Evolutionary conservation across 2,113 vertebrate genomes (phyloP).

Genomic region (Micronycteris hirsuta): DNA sequence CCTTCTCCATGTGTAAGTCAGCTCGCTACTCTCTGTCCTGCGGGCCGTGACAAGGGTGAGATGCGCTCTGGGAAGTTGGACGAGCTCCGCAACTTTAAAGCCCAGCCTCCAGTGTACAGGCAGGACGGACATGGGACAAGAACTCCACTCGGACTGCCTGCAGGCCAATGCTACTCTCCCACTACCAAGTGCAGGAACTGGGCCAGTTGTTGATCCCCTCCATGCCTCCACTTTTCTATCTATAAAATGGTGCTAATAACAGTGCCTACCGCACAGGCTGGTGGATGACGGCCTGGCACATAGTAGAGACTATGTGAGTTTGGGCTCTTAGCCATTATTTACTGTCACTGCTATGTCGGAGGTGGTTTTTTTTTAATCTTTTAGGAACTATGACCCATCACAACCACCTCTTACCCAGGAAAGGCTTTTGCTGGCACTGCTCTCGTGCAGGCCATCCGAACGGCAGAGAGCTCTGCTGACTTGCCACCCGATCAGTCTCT

Average conservation of each 20-base stretch:
- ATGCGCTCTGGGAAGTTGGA: neutral
- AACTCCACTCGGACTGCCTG: neutral
- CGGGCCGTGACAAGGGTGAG: neutral
- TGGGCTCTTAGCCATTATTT: neutral
- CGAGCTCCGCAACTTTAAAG: neutral
- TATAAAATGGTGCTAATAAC: neutral
- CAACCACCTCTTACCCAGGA: neutral
- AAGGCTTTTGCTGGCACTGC: neutral
- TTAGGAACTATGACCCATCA: neutral
- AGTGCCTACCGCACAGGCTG: neutral
- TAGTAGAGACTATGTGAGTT: neutral
- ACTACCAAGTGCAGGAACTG: neutral
- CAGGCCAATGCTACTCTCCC: too few species aligned
- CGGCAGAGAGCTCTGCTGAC: neutral
- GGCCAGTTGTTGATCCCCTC: neutral
- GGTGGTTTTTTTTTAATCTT: neutral
- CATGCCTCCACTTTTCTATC: neutral
- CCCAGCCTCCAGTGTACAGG: rapidly evolving
- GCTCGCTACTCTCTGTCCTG: neutral
- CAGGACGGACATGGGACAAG: neutral
- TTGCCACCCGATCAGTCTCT: neutral
- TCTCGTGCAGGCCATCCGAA: neutral
- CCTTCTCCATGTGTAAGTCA: neutral
- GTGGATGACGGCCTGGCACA: neutral
- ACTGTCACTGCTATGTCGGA: neutral